These are phyloP conservation scores for Acanthiza pusilla DNA, from an alignment of 2,797 vertebrate species.

Conservation along the genomic window DNA sequence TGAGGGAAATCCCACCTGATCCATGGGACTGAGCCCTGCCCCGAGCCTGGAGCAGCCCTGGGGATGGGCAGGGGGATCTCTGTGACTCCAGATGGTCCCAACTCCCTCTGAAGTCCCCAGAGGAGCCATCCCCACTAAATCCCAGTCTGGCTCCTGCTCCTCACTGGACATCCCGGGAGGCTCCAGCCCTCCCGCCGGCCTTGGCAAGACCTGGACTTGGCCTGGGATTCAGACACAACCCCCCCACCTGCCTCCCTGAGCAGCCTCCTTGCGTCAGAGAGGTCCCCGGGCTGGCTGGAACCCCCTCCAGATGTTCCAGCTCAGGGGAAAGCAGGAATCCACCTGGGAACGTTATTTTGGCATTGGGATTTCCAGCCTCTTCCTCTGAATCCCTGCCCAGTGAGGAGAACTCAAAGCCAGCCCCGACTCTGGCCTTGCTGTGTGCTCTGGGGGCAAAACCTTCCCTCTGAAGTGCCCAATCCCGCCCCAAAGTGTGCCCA, in stretches of 20 bases:
- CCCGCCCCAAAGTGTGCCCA: rapidly evolving
- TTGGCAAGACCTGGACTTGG: background rate
- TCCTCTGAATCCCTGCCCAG: background rate
- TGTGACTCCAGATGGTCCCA: background rate
- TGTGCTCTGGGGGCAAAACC: background rate
- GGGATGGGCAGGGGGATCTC: background rate
- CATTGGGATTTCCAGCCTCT: background rate
- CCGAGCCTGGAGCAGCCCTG: rapidly evolving
- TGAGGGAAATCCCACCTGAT: background rate
- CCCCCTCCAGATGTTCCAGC: background rate
- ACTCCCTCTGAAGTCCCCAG: background rate
- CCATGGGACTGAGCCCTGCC: background rate
- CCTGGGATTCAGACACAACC: background rate
- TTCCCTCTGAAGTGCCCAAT: rapidly evolving
- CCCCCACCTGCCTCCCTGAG: background rate
- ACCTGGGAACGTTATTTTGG: background rate
- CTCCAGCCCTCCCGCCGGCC: background rate
- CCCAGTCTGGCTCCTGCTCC: background rate
- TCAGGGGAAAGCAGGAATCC: background rate
- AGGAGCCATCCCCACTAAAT: background rate
- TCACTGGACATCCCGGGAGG: background rate
- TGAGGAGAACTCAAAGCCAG: background rate
- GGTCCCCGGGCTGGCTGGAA: background rate
- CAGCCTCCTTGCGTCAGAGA: background rate
- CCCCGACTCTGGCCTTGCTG: rapidly evolving